phyloP scores from a whole-genome alignment of 2,797 vertebrate species.

The Scarus forsteni region DNA sequence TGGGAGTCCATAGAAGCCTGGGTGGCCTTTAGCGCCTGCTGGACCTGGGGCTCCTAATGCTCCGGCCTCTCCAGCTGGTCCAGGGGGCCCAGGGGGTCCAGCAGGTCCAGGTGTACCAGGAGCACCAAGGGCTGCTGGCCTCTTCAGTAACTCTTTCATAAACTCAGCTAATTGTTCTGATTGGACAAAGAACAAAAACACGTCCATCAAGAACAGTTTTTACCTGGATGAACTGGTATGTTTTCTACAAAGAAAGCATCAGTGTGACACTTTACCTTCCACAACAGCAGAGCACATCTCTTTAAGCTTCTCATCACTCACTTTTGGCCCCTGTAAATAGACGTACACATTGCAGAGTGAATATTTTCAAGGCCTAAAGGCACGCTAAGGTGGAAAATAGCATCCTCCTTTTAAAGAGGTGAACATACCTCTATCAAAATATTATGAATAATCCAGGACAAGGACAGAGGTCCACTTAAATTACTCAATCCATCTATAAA shows the following conservation, averaged over 20 bases:
- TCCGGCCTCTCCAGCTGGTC: slow-evolving; percentile 77
- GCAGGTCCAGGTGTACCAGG: slow-evolving; percentile 78
- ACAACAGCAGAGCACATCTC: slow-evolving; percentile 85
- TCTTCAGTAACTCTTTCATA: slow-evolving; percentile 83
- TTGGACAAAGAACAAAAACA: slow-evolving; percentile 1
- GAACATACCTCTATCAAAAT: no score
- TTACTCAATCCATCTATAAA: no score
- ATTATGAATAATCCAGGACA: no score
- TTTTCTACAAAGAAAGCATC: not conserved
- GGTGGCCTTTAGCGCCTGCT: slow-evolving; percentile 80
- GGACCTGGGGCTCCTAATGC: slow-evolving; percentile 72
- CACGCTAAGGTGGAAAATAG: not conserved
- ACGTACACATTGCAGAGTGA: not conserved
- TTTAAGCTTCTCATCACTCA: slow-evolving; percentile 80
- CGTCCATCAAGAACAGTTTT: not conserved
- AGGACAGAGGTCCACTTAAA: no score
- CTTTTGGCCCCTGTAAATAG: slow-evolving; percentile 80
- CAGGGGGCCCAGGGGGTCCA: slow-evolving; percentile 76
- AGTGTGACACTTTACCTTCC: slow-evolving; percentile 72
- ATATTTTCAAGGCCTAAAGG: not conserved
- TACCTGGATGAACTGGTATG: no score
- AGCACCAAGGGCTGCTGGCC: slow-evolving; percentile 77
- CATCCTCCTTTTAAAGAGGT: no score
- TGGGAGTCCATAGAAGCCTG: slow-evolving; percentile 84
- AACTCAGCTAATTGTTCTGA: slow-evolving; percentile 85